These are phyloP conservation scores for Melanotaenia pygmaea DNA, from an alignment of 2,797 vertebrate species.

Conservation along the genomic window DNA sequence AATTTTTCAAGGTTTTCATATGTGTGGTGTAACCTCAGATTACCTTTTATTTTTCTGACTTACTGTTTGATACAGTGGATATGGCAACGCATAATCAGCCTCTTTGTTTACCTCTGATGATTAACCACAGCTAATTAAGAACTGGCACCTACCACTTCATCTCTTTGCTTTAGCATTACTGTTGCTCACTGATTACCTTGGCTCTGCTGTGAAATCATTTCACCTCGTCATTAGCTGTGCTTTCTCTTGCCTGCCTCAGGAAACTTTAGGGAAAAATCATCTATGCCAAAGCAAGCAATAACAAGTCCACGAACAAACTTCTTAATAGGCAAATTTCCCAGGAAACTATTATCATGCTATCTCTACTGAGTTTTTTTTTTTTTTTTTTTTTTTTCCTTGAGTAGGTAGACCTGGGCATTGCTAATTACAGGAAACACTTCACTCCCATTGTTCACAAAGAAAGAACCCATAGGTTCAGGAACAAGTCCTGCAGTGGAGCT, in stretches of 20 bases:
- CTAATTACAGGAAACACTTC: slow-evolving; percentile 73
- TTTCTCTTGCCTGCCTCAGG: slow-evolving; percentile 51
- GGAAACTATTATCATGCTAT: slow-evolving; percentile 17
- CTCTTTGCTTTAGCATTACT: slow-evolving; percentile 14
- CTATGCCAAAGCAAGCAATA: slow-evolving; percentile 30
- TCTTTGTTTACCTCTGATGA: slow-evolving; percentile 60
- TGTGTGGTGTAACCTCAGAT: slow-evolving; percentile 12
- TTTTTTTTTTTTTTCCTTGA: slow-evolving; percentile 37
- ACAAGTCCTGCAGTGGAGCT: slow-evolving; percentile 48
- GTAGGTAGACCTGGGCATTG: slow-evolving; percentile 39
- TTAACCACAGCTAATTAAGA: slow-evolving; percentile 63
- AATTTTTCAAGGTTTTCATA: too few relatives aligned
- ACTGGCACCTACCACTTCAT: slow-evolving; percentile 45
- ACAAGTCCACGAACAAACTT: slow-evolving; percentile 38
- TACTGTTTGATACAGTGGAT: slow-evolving; percentile 3
- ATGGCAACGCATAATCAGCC: slow-evolving; percentile 45
- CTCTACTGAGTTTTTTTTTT: slow-evolving; percentile 28
- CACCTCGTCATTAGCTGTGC: slow-evolving; percentile 61
- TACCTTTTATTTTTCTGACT: slow-evolving; percentile 17
- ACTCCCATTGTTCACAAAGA: slow-evolving; percentile 55
- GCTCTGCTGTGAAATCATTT: slow-evolving; percentile 60
- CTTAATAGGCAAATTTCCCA: slow-evolving; percentile 5
- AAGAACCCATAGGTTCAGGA: slow-evolving; percentile 46
- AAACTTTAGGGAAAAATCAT: slow-evolving; percentile 36
- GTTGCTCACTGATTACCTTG: slow-evolving; percentile 55